These are phyloP conservation scores for Alethe diademata DNA, from an alignment of 2,113 vertebrate genomes.

Conservation along the genomic window DNA sequence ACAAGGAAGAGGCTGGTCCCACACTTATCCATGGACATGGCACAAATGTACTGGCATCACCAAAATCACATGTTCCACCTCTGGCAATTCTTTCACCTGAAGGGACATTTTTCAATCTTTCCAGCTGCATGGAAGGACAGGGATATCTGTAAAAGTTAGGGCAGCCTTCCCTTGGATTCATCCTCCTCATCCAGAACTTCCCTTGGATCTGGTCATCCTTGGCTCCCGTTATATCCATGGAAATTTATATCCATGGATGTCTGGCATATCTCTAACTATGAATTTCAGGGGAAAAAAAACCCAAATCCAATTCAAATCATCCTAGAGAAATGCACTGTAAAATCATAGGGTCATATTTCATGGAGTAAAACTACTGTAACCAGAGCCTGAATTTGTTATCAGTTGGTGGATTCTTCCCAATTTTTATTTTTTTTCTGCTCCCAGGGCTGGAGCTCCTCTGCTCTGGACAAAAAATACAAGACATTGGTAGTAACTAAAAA, in stretches of 20 bases:
- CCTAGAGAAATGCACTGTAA: background rate
- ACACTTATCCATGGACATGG: accelerated
- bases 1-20: accelerated
- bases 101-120: background rate
- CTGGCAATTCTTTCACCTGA: too few species aligned
- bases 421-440: background rate
- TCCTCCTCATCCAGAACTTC: background rate
- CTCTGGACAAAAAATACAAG: too few species aligned
- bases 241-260: background rate
- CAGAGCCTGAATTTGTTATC: background rate
- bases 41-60: accelerated
- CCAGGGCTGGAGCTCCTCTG: too few species aligned
- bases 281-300: background rate
- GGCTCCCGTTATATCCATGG: background rate
- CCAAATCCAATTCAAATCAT: background rate
- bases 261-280: background rate
- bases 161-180: background rate
- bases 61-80: background rate
- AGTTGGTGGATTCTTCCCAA: background rate
- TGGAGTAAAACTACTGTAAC: background rate
- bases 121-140: background rate
- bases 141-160: background rate
- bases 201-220: background rate
- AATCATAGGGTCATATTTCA: background rate
- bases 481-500: accelerated